These are phyloP conservation scores for Drosophila suzukii DNA, from an alignment of 1,140 invertebrate species.

Conservation along the genomic window DNA sequence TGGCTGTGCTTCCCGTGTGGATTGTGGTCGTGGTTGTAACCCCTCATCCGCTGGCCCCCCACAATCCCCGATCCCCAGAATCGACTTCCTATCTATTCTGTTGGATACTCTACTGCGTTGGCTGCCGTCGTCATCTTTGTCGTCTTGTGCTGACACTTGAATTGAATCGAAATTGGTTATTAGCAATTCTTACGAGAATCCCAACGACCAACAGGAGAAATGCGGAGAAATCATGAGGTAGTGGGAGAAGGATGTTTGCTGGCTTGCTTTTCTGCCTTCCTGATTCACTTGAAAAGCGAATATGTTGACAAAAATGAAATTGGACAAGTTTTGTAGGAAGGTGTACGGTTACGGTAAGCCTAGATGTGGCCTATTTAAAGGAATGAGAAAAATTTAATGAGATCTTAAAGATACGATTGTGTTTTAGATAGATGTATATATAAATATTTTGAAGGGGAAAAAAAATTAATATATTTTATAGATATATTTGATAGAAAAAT, in stretches of 20 bases:
- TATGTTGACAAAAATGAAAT: slow-evolving; percentile 65
- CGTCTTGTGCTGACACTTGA: slow-evolving; percentile 82
- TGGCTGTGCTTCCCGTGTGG: slow-evolving; percentile 81
- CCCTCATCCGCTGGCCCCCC: background rate
- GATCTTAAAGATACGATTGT: background rate
- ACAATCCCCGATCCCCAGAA: slow-evolving; percentile 2
- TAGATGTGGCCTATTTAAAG: background rate
- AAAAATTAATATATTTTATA: background rate
- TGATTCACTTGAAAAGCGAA: slow-evolving; percentile 64
- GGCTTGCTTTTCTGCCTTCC: slow-evolving; percentile 15
- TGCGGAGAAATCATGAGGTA: slow-evolving; percentile 5
- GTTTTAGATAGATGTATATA: background rate
- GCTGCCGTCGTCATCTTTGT: slow-evolving; percentile 63
- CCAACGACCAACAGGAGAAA: slow-evolving; percentile 30
- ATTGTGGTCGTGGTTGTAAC: slow-evolving; percentile 58
- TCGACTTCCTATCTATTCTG: slow-evolving; percentile 14
- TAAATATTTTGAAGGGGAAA: background rate
- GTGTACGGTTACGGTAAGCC: background rate
- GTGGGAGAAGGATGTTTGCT: slow-evolving; percentile 13
- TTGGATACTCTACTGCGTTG: slow-evolving; percentile 29
- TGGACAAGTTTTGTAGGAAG: slow-evolving; percentile 25
- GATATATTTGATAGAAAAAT: no score
- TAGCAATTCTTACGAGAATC: slow-evolving; percentile 76
- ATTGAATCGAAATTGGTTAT: slow-evolving; percentile 83
- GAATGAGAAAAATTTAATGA: background rate